phyloP scores from a whole-genome alignment of 2,888 invertebrate genomes.

The Acrobasis repandana region DNA sequence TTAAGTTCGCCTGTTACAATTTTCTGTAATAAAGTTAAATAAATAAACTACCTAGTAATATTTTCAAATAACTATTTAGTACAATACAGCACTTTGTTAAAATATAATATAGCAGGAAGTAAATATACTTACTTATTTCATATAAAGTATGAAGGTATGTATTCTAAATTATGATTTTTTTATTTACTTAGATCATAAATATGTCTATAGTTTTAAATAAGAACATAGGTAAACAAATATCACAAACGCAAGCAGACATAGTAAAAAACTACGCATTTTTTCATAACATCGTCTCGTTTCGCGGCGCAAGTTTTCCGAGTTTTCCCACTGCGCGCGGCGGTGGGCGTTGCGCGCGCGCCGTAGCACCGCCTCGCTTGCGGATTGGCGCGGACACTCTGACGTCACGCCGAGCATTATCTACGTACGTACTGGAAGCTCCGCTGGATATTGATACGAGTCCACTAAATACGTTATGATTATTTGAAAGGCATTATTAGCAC shows the following conservation, averaged over 20 bases:
- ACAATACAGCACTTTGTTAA: too few species aligned
- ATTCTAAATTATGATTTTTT: too few species aligned
- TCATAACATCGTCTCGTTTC: neutral
- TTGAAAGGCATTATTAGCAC: neutral
- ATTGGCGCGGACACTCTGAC: slow-evolving; percentile 78
- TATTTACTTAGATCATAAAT: too few species aligned
- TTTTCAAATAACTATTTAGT: too few species aligned
- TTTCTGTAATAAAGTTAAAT: too few species aligned
- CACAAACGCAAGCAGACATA: neutral
- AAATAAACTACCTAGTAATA: too few species aligned
- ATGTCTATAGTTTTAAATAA: neutral
- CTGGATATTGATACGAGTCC: slow-evolving; percentile 38
- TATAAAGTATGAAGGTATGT: too few species aligned
- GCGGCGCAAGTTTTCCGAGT: slow-evolving; percentile 58
- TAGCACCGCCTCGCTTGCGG: slow-evolving; percentile 65
- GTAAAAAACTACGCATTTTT: neutral
- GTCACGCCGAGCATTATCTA: slow-evolving; percentile 67
- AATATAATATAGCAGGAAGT: too few species aligned
- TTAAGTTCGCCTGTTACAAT: too few species aligned
- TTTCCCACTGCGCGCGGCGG: slow-evolving; percentile 52
- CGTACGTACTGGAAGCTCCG: slow-evolving; percentile 47
- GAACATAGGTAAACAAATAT: neutral
- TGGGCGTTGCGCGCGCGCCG: slow-evolving; percentile 70
- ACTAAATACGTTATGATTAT: slow-evolving; percentile 26
- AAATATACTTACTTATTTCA: too few species aligned